Evolutionary conservation across 2,113 vertebrate species (phyloP).

Genomic region (Sphyrna mokarran): DNA sequence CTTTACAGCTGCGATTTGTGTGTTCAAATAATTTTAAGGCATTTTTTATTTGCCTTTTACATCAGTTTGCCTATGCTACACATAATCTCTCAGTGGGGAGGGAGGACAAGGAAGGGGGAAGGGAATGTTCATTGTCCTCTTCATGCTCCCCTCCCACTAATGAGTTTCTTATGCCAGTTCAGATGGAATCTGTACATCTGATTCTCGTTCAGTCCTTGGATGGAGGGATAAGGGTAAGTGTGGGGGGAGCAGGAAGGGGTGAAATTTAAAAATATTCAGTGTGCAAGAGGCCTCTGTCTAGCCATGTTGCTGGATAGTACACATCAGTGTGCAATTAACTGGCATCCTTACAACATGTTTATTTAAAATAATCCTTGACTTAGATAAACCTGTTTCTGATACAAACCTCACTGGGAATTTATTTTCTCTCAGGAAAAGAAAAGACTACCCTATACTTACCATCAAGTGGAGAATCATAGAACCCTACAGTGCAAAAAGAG

Average conservation of each 20-base stretch:
- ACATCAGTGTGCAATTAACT: not conserved
- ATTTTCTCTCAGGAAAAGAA: not conserved
- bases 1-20: not conserved
- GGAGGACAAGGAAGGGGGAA: not conserved
- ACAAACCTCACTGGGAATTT: not conserved
- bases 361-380: not conserved
- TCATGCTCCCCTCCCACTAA: not conserved
- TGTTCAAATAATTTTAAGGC: not conserved
- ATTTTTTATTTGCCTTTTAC: constrained; percentile 19
- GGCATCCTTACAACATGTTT: not conserved
- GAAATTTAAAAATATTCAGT: not conserved
- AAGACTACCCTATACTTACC: not conserved
- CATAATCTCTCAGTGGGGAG: not conserved
- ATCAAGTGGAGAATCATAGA: too few species aligned
- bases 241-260: not conserved
- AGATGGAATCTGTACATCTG: not conserved
- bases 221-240: not conserved
- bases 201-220: not conserved
- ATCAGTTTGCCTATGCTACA: not conserved
- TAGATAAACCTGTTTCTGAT: not conserved
- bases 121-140: not conserved
- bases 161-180: not conserved
- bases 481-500: too few species aligned
- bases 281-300: not conserved
- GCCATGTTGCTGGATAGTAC: not conserved